These are phyloP conservation scores for Metallyticus violacea DNA, from an alignment of 2,888 invertebrate genomes.

Conservation along the genomic window DNA sequence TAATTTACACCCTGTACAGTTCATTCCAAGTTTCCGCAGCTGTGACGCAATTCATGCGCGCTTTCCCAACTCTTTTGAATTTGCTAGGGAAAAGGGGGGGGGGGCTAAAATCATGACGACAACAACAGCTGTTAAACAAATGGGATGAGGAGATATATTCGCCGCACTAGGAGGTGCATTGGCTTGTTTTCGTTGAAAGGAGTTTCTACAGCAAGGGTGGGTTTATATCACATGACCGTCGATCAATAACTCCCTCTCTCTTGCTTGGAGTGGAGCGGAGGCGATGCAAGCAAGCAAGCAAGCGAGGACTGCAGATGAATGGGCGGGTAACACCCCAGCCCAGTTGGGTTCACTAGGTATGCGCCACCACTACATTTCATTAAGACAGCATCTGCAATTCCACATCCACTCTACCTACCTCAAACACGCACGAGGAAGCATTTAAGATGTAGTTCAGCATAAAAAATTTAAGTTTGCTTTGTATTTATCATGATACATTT, in stretches of 20 bases:
- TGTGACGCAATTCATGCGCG: background rate
- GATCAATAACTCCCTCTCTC: constrained; percentile 26
- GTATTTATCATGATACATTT: too few relatives aligned
- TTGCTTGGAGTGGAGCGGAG: too few relatives aligned
- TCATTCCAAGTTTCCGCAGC: too few relatives aligned
- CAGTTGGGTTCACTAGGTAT: background rate
- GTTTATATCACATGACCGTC: constrained; percentile 19
- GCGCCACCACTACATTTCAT: too few relatives aligned
- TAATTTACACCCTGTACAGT: too few relatives aligned
- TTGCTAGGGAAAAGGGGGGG: too few relatives aligned
- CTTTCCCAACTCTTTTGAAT: background rate
- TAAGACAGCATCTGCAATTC: too few relatives aligned
- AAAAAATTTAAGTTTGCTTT: too few relatives aligned
- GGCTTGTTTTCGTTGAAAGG: background rate
- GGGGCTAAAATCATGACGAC: too few relatives aligned
- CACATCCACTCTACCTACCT: too few relatives aligned
- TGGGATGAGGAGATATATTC: constrained; percentile 40
- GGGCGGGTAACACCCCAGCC: background rate
- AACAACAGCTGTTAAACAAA: constrained; percentile 35
- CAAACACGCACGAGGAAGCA: too few relatives aligned
- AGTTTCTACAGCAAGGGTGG: background rate
- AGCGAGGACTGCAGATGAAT: constrained; percentile 24
- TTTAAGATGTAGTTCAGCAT: too few relatives aligned
- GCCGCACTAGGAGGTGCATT: constrained; percentile 28
- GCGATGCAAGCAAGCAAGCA: background rate